Evolutionary conservation across 2,113 vertebrate species (phyloP).

Genomic region (Phyllostomus discolor): DNA sequence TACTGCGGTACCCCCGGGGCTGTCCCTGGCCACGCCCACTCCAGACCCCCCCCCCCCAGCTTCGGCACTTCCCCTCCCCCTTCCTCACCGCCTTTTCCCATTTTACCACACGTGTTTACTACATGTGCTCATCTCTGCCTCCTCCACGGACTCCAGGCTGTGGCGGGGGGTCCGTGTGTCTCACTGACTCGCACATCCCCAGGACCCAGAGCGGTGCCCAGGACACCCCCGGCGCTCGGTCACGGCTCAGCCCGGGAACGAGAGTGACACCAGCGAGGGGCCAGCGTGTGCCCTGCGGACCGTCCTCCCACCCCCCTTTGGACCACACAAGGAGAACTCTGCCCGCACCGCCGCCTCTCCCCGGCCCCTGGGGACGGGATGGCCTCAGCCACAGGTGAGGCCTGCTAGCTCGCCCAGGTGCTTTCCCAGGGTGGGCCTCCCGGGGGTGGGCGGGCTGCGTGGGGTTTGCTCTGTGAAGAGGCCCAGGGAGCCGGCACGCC

Average conservation of each 20-base stretch:
- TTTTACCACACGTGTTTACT: fast-evolving
- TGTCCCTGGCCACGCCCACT: neutral
- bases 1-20: neutral
- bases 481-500: fast-evolving
- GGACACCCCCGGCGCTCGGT: neutral
- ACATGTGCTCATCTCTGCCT: neutral
- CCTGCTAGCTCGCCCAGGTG: too few species aligned
- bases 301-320: neutral
- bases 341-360: neutral
- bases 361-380: fast-evolving
- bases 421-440: fast-evolving
- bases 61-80: neutral
- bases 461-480: fast-evolving
- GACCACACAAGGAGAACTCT: neutral
- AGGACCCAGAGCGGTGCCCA: neutral
- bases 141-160: neutral
- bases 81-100: neutral
- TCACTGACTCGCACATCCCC: neutral
- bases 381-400: neutral
- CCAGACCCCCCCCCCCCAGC: neutral
- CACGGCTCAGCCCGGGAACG: fast-evolving
- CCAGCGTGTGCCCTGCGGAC: fast-evolving
- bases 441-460: fast-evolving
- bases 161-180: neutral
- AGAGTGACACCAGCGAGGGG: fast-evolving